phyloP scores from a whole-genome alignment of 2,113 vertebrate genomes.

The Gopherus flavomarginatus region DNA sequence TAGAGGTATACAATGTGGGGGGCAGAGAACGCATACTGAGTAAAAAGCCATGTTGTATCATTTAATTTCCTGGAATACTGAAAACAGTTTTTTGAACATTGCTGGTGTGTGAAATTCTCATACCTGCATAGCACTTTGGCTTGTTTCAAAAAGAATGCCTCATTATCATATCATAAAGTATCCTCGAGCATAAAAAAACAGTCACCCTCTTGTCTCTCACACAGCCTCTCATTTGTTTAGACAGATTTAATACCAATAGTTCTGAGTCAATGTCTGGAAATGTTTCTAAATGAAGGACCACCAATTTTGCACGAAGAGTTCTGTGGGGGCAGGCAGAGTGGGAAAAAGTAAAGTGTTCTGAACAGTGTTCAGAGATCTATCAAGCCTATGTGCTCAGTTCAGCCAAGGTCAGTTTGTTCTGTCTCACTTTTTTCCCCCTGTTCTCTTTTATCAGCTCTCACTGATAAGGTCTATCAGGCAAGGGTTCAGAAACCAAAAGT shows the following conservation, averaged over 20 bases:
- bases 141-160: slow-evolving; percentile 37
- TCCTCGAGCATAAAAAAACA: slow-evolving; percentile 23
- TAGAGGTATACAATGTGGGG: slow-evolving; percentile 53
- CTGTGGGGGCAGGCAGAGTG: background rate
- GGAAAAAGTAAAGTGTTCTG: slow-evolving; percentile 14
- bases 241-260: slow-evolving; percentile 14
- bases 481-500: slow-evolving; percentile 11
- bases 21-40: slow-evolving; percentile 54
- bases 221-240: slow-evolving; percentile 19
- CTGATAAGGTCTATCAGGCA: background rate
- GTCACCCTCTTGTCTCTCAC: background rate
- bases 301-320: background rate
- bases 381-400: background rate
- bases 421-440: background rate
- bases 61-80: slow-evolving; percentile 56
- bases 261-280: slow-evolving; percentile 44
- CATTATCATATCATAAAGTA: slow-evolving; percentile 48
- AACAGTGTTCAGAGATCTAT: slow-evolving; percentile 15
- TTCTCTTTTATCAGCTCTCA: slow-evolving; percentile 18
- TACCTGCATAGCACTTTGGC: background rate
- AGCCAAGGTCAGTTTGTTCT: background rate
- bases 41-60: slow-evolving; percentile 62
- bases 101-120: slow-evolving; percentile 50
- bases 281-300: slow-evolving; percentile 43
- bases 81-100: slow-evolving; percentile 57